Conservation (phyloP, 1,140 invertebrate genomes). For the Halictus rubicundus region DNA sequence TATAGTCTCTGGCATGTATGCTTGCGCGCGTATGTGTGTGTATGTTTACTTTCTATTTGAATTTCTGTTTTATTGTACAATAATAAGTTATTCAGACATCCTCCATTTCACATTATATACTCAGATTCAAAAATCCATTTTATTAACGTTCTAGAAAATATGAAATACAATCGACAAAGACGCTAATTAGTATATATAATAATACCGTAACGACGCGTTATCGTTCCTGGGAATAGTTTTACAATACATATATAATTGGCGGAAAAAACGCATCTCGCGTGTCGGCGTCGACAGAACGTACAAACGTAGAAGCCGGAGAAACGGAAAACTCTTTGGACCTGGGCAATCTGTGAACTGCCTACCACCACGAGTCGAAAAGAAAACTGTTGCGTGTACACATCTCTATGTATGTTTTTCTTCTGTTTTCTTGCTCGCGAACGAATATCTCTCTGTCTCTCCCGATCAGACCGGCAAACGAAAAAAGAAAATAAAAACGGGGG, state of each 20-base stretch:
- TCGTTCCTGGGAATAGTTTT: slow-evolving; percentile 48
- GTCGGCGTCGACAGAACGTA: slow-evolving; percentile 33
- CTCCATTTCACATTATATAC: slow-evolving; percentile 43
- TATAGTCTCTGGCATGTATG: not conserved
- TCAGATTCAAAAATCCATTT: slow-evolving; percentile 52
- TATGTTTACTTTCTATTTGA: not conserved
- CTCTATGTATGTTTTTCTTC: too few relatives aligned
- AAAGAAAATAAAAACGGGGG: not conserved
- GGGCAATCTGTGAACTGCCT: slow-evolving; percentile 39
- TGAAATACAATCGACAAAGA: slow-evolving; percentile 54
- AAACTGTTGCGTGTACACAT: not conserved
- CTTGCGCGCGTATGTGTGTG: not conserved
- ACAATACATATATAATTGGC: slow-evolving; percentile 46
- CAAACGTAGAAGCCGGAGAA: slow-evolving; percentile 30
- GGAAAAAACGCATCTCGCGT: slow-evolving; percentile 23
- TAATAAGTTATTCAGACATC: slow-evolving; percentile 51
- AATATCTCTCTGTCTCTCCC: not conserved
- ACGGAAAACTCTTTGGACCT: slow-evolving; percentile 47
- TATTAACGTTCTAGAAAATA: slow-evolving; percentile 53
- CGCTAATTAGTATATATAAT: slow-evolving; percentile 53
- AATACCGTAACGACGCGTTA: slow-evolving; percentile 47
- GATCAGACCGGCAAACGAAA: slow-evolving; percentile 6
- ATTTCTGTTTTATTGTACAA: slow-evolving; percentile 33
- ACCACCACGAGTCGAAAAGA: slow-evolving; percentile 31
- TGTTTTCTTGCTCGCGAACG: not conserved